Evolutionary conservation across 2,888 invertebrate species (phyloP).

Genomic region (Linnaemya vulpina): DNA sequence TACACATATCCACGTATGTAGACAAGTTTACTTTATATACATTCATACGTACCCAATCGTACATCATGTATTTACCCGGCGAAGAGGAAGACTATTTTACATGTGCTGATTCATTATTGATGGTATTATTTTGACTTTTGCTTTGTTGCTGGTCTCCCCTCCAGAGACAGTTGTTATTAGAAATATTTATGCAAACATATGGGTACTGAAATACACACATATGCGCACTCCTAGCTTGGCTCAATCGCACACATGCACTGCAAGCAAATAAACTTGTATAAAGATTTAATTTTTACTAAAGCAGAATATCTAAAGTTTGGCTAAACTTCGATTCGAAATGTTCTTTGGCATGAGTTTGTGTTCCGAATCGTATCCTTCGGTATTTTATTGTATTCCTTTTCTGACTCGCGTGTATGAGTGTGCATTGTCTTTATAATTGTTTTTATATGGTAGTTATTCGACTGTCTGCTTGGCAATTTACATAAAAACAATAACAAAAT

Average conservation of each 20-base stretch:
- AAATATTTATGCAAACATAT: slow-evolving; percentile 55
- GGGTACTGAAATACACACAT: slow-evolving; percentile 2
- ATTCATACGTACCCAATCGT: too few species aligned
- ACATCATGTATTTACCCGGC: slow-evolving; percentile 31
- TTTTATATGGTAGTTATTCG: slow-evolving; percentile 38
- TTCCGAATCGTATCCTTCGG: neutral
- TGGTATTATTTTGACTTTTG: slow-evolving; percentile 60
- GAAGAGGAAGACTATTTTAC: slow-evolving; percentile 42
- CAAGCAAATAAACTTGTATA: neutral
- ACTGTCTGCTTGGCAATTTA: slow-evolving; percentile 61
- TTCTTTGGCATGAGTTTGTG: neutral
- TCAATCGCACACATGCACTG: neutral
- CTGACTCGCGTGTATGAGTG: neutral
- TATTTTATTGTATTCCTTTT: slow-evolving; percentile 23
- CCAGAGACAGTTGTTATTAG: slow-evolving; percentile 56
- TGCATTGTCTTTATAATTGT: slow-evolving; percentile 16
- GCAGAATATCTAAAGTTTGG: slow-evolving; percentile 21
- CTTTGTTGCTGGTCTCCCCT: slow-evolving; percentile 34
- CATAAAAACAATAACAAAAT: slow-evolving; percentile 70
- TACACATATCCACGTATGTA: neutral
- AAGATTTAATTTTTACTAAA: slow-evolving; percentile 8
- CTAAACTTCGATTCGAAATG: neutral
- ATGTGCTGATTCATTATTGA: slow-evolving; percentile 61
- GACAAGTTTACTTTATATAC: neutral
- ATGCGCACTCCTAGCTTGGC: neutral